Base-by-base conservation (phyloP, 2,888 invertebrate species). In the Mythimna vitellina region DNA sequence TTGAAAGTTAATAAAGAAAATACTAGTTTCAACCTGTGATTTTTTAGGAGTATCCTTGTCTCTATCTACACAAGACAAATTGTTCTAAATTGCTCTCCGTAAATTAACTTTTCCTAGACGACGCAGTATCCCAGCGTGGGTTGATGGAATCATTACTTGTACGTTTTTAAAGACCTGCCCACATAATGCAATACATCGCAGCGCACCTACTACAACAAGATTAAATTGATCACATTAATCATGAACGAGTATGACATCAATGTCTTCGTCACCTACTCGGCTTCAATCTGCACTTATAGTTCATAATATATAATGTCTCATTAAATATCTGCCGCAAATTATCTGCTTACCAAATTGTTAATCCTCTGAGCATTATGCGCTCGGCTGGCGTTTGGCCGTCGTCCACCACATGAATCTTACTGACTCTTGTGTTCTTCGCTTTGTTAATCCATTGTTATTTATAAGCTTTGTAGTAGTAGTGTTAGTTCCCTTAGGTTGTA, bases 391-490 rank as follows among this genome's bases (percentile, higher is more conserved):
- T 85, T 95, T 95, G 95, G 95, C 94, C 81, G 81, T 49, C 86
- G 88, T 92, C 93, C 94, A 94, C 92, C 87, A 84, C 89, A 90
- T 93, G 90, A 89, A 89, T 92, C 90, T 91, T 89, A 79, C 78
- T 71, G 83, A 85, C 79, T 84, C 85, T 87, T 87, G 85, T 89
- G 87, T 89, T 87, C 88, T 84, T 86, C 87, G 85, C 87, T 90
- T 92, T 93, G 92, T 92, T 92, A 93, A 93, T 93, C 92, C 89
- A 90, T 90, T 90, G 90, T 90, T 93, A 93, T 94, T 93, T 92
- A 93, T 93, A 92, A 89, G 87, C 80, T 60, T 49, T 80, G 83
- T 69, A 42, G 56, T 56, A 29, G 65, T 67, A 58, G 14, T 68
- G 3, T 29, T 80, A 81, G 42, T 42, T 58, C 10, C 51, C 12